These are phyloP conservation scores for Spodoptera littoralis DNA, from an alignment of 2,888 invertebrate genomes.

Conservation along the genomic window DNA sequence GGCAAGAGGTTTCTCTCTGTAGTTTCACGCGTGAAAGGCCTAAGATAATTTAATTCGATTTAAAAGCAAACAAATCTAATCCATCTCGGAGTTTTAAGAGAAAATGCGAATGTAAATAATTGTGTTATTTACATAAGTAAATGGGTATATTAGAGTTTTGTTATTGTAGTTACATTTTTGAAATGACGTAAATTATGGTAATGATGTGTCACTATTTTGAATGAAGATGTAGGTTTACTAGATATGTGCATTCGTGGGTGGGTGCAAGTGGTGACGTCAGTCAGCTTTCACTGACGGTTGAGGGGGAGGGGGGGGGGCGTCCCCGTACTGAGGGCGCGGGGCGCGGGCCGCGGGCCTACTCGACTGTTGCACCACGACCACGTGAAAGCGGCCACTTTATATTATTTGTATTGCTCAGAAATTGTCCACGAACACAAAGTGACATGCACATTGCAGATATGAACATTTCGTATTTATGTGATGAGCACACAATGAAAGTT, in stretches of 20 bases:
- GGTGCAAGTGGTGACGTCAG: conserved; percentile 78
- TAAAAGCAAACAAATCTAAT: conserved; percentile 31
- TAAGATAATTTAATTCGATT: conserved; percentile 45
- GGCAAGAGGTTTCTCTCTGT: conserved; percentile 46
- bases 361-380: conserved; percentile 71
- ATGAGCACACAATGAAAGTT: not conserved
- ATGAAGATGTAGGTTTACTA: conserved; percentile 47
- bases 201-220: conserved; percentile 22
- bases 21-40: conserved; percentile 49
- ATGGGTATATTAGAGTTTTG: conserved; percentile 26
- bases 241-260: conserved; percentile 62
- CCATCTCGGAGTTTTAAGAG: conserved; percentile 4
- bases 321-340: not conserved
- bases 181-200: conserved; percentile 17
- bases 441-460: conserved; percentile 33
- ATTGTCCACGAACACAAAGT: conserved; percentile 46
- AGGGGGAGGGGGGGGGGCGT: conserved; percentile 28
- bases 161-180: conserved; percentile 1
- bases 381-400: conserved; percentile 77
- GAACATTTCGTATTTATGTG: conserved; percentile 20
- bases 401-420: conserved; percentile 62
- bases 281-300: conserved; percentile 76
- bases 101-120: conserved; percentile 25
- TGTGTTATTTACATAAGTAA: conserved; percentile 1
- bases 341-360: conserved; percentile 44